Evolutionary conservation across 2,797 vertebrate species (phyloP), one percentile per base, ranked within the genome.

Genomic region (Gambusia yucatana): DNA sequence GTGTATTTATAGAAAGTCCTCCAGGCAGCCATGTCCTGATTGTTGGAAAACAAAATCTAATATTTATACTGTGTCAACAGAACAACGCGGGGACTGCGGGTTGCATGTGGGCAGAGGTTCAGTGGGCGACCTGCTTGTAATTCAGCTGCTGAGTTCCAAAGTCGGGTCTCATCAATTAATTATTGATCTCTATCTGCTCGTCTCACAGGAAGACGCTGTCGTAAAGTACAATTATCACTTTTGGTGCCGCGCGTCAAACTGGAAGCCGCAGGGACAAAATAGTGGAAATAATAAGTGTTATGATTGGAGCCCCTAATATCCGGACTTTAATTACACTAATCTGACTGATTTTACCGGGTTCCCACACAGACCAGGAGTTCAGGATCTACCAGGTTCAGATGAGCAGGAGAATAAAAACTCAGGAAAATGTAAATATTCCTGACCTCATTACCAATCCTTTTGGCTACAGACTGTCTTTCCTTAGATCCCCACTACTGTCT

Each of bases 1-100:
- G 85, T 82, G 81, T 94, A 94, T 95, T 95, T 95, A 94, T 95
- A 94, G 94, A 94, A 91, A 30, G 87, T 94, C 92, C 94, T 90
- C 79, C 39, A 88, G 93, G 89, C 93, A 77, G 89, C 87, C 83
- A 81, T 93, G 94, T 93, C 93, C 94, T 92, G 92, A 89, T 93
- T 95, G 91, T 91, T 81, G 72, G 73, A 92, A 91, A 92, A 92
- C 89, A 91, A 90, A 91, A 90, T 92, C 89, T 87, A 92, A 93
- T 95, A 94, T 94, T 95, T 93, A 93, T 94, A 90, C 87, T 84
- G 84, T 86, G 82, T 82, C 83, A 90, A 79, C 75, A 88, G 79
- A 90, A 91, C 87, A 87, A 91, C 85, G 87, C 57, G 59, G 71
- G 80, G 75, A 80, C 82, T 78, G 69, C 77, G 79, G 82, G 92